phyloP scores from a whole-genome alignment of 1,140 invertebrate species.

The Brachionus manjavacas region DNA sequence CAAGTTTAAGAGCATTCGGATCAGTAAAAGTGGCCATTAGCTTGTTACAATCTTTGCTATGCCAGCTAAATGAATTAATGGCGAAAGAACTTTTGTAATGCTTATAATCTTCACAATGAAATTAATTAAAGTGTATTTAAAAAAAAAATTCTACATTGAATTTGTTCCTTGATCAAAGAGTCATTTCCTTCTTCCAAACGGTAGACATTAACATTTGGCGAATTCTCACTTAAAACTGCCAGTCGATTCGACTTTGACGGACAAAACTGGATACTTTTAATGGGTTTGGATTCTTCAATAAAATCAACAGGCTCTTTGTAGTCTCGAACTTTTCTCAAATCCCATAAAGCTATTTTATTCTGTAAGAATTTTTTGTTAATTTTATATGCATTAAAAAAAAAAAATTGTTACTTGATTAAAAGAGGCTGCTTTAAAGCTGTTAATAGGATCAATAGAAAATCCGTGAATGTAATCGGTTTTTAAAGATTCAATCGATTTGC shows the following conservation, averaged over 20 bases:
- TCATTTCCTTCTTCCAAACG: not conserved
- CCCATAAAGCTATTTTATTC: constrained; percentile 39
- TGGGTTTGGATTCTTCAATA: constrained; percentile 10
- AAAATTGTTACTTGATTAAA: not conserved
- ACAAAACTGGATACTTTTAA: constrained; percentile 41
- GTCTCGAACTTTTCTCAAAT: not conserved
- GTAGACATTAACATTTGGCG: not conserved
- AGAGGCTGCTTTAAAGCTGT: not conserved
- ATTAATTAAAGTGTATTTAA: no score
- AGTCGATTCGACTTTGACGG: not conserved
- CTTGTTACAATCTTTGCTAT: constrained; percentile 15
- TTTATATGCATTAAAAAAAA: not conserved
- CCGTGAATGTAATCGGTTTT: not conserved
- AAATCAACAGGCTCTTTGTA: constrained; percentile 23
- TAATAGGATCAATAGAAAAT: constrained; percentile 9
- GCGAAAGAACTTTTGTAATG: not conserved
- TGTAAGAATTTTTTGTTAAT: not conserved
- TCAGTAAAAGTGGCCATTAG: constrained; percentile 10
- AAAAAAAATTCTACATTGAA: not conserved
- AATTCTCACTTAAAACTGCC: constrained; percentile 15
- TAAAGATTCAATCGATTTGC: not conserved
- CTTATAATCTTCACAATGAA: not conserved
- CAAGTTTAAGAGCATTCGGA: not conserved
- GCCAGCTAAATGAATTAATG: constrained; percentile 34
- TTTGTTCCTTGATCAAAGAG: not conserved